phyloP scores from a whole-genome alignment of 2,888 invertebrate species.

The Lithodes maja region DNA sequence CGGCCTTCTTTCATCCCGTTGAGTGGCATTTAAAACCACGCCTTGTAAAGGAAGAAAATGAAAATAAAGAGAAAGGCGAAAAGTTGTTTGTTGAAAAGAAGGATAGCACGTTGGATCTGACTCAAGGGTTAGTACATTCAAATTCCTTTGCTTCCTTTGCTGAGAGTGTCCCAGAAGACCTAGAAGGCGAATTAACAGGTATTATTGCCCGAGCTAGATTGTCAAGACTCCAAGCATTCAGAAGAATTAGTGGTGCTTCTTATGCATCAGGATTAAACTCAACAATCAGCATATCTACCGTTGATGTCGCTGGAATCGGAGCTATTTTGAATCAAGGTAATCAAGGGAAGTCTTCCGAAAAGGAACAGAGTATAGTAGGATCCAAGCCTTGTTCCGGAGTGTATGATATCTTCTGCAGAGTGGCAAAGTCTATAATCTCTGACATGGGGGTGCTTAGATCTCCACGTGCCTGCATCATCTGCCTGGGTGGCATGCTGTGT shows the following conservation, averaged over 20 bases:
- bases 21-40: constrained; percentile 53
- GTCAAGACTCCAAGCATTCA: background rate
- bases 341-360: too few relatives aligned
- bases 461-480: constrained; percentile 35
- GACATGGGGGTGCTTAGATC: constrained; percentile 33
- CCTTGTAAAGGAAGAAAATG: background rate
- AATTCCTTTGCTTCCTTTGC: background rate
- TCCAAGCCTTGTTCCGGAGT: background rate
- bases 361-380: too few relatives aligned
- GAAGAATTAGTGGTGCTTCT: background rate
- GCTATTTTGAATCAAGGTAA: background rate
- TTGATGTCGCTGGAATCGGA: constrained; percentile 16
- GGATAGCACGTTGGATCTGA: background rate
- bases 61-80: background rate
- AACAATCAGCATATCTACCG: background rate
- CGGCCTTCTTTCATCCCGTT: constrained; percentile 58
- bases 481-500: background rate
- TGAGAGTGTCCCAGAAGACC: background rate
- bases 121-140: background rate
- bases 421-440: background rate
- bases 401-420: background rate
- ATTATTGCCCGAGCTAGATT: background rate
- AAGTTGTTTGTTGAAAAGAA: background rate
- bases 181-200: background rate
- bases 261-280: constrained; percentile 2